Percentiles rank a stretch among this genome's conserved stretches.
phyloP scores from a whole-genome alignment of 2,888 invertebrate species.

The Cosmia pyralina region DNA sequence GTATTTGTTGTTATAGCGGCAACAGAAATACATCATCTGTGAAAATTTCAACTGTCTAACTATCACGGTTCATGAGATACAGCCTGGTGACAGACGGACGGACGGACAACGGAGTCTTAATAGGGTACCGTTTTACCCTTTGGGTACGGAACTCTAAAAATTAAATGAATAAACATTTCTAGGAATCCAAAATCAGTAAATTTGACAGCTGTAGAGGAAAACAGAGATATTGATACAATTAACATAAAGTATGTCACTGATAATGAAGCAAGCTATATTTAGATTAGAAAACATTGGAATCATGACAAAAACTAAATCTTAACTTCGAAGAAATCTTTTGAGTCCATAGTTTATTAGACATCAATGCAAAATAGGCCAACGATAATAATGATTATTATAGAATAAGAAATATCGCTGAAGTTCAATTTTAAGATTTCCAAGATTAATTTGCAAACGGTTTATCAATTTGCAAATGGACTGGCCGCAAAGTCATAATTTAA shows the following conservation, averaged over 20 bases:
- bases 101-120: too few relatives aligned
- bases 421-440: not conserved
- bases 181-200: slow-evolving; percentile 6
- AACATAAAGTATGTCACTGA: slow-evolving; percentile 33
- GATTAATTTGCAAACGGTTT: slow-evolving; percentile 6
- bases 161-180: not conserved
- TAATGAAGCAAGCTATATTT: slow-evolving; percentile 29
- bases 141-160: too few relatives aligned
- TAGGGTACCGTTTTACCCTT: too few relatives aligned
- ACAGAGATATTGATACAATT: slow-evolving; percentile 23
- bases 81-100: too few relatives aligned
- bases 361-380: not conserved
- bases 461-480: not conserved
- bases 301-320: slow-evolving; percentile 21
- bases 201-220: slow-evolving; percentile 12
- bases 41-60: too few relatives aligned
- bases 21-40: too few relatives aligned
- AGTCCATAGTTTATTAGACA: slow-evolving; percentile 11
- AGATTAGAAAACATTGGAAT: slow-evolving; percentile 30
- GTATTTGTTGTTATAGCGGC: too few relatives aligned
- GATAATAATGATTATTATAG: not conserved
- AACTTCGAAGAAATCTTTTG: slow-evolving; percentile 9
- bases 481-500: too few relatives aligned
- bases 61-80: too few relatives aligned
- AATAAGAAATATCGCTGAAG: slow-evolving; percentile 9